Base-by-base conservation (phyloP, 2,888 invertebrate species). In the Anagyrus pseudococci region DNA sequence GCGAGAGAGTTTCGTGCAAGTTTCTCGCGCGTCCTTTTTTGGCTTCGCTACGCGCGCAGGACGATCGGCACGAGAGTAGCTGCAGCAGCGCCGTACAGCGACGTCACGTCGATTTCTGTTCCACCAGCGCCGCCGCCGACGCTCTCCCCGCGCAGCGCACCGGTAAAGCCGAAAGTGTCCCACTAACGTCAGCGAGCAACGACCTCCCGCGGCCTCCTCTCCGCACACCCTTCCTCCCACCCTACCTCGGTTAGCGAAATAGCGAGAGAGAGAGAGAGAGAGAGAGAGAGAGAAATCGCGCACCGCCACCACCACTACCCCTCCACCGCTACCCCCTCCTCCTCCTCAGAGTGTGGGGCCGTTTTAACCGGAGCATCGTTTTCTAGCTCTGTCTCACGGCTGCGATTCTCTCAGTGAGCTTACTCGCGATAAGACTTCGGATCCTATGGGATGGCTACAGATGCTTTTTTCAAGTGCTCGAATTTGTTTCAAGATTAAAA, bases 151-250 rank as follows among this genome's bases (percentile, higher is more conserved):
- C 19, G 20, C 49, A 43, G 29, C 37, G 56, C 43, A 43, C 37
- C 43, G 49, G 72, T 71, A 73, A 74, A 74, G 75, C 75, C 73
- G 75, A 76, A 75, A 76, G 75, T 75, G 75, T 72, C 72, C 75
- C 71, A 75, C 75, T 74, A 75, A 71, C 71, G 70, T 68, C 69
- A 53, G 70, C 68, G 75, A 71, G 70, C 75, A 75, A 75, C 74
- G 75, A 75, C 75, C 75, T 71, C 73, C 69, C 70, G 68, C 54
- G 55, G 40, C 57, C 56, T 25, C 33, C n/a, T 41, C 22, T n/a
- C 43, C 37, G 22, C 37, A 19, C 57, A 40, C 54, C 63, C 44
- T 60, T 49, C 58, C 53, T 47, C 37, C 49, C 41, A 47, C 48
- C 23, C 17, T n/a, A n/a, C n/a, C n/a, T n/a, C n/a, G n/a, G n/a